Evolutionary conservation across 2,797 vertebrate species (phyloP), one percentile per base, ranked within the genome.

Genomic region (Crax fasciolata): DNA sequence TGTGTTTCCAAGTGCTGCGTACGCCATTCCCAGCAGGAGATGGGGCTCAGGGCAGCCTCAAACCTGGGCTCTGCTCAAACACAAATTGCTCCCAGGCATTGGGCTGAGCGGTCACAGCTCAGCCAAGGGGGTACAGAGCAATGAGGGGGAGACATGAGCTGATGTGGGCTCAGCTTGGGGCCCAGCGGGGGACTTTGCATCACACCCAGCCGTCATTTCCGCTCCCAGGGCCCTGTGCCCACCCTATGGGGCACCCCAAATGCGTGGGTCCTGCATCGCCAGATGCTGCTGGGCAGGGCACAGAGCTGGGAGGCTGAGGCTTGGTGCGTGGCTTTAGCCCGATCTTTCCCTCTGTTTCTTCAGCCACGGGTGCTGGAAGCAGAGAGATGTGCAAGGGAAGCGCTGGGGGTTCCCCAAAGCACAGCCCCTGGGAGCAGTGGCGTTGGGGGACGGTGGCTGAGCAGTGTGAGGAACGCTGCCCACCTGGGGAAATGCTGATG

Each of bases 251-350:
- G 21, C 10, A 35, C 35, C 35, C 35, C 35, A 35, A 35, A 35
- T 35, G 35, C 35, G 35, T 35, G 35, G 35, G 35, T 35, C 35
- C 35, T 35, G 35, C 35, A 35, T 35, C 35, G 35, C 35, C 35
- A 35, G 35, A 35, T 35, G 35, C 35, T 35, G 35, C 35, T 35
- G 35, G 35, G 35, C 35, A 35, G 35, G 35, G 35, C 35, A 35
- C 35, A 24, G 52, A 52, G 8, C 16, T 15, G 28, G 15, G 41
- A 43, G 39, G 28, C 48, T 39, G 63, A 51, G n/a, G 23, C 41
- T 7, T 0, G 0, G 14, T 0, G 0, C 6, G 0, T 5, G 18
- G 10, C 8, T 70, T 77, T 58, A 62, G 52, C 38, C 71, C 2
- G 7, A 6, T 38, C 2, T 59, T 43, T 2, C 11, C 66, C 24